Conservation (phyloP, 2,888 invertebrate genomes). For the Dusona sp. region DNA sequence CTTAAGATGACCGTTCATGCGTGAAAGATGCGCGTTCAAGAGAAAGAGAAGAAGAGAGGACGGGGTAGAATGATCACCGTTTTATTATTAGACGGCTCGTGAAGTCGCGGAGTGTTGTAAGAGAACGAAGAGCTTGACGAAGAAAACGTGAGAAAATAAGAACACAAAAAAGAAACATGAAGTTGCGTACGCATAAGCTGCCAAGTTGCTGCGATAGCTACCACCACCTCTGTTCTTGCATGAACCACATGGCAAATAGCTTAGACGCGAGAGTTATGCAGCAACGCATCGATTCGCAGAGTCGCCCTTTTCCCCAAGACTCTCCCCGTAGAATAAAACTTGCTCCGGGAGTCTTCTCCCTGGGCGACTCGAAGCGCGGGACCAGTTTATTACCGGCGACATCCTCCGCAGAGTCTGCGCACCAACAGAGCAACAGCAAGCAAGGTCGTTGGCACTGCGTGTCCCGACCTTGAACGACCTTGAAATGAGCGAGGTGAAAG, state of each 20-base stretch:
- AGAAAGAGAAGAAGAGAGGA: constrained; percentile 64
- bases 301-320: constrained; percentile 44
- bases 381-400: constrained; percentile 71
- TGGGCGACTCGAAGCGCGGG: constrained; percentile 43
- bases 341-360: constrained; percentile 49
- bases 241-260: constrained; percentile 46
- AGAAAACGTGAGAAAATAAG: constrained; percentile 52
- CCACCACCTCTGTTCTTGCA: constrained; percentile 51
- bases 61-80: constrained; percentile 62
- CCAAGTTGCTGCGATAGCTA: constrained; percentile 26
- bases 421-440: constrained; percentile 31
- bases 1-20: constrained; percentile 76
- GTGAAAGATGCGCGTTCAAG: constrained; percentile 73
- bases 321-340: constrained; percentile 44
- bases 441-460: constrained; percentile 74
- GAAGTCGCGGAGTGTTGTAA: constrained; percentile 44
- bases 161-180: constrained; percentile 32
- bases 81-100: constrained; percentile 75
- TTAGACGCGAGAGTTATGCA: constrained; percentile 34
- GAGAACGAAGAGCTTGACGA: constrained; percentile 46
- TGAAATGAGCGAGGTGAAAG: constrained; percentile 70
- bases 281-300: constrained; percentile 49
- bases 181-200: constrained; percentile 22
- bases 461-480: constrained; percentile 79
- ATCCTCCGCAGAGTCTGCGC: constrained; percentile 29